Evolutionary conservation across 1,140 invertebrate species (phyloP), one percentile per base, ranked within the genome.

Genomic region (Cydia amplana): DNA sequence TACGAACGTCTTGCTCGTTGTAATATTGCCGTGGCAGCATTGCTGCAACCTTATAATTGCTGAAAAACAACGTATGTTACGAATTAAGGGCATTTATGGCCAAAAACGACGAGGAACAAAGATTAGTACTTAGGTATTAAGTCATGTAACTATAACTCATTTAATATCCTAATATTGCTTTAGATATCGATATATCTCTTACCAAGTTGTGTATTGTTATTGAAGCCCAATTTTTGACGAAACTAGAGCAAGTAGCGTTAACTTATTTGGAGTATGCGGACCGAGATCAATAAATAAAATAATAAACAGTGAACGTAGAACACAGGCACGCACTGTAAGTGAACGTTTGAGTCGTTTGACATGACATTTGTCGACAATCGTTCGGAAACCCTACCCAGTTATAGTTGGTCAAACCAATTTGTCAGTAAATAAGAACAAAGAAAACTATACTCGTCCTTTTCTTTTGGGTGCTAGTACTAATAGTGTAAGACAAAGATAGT

Each of bases 1-100:
- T 90, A 67, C 89, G 77, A 64, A 88, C 93, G 93, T 93, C 95
- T 78, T 87, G 87, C 46, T 91, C 89, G 14, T 78, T 85, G 75
- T 89, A 88, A 79, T 90, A 91, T 9, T 79, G 74, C n/a, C 88
- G 81, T 9, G 85, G 88, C 14, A 92, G 51, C 89, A 91, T 91
- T n/a, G 65, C 79, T 74, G 64, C 32, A 6, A 64, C 20, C 65
- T 82, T 80, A 82, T 83, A 75, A 51, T 36, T 7, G 64, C 81
- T 88, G 82, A 83, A 87, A 89, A 43, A 43, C 51, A 20, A 55
- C 5, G 5, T 14, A 18, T 18, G n/a, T 23, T 10, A 60, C 55
- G 1, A 2, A 32, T 60, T 20, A 2, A n/a, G 2, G 16, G 16
- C 16, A 10, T 60, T 23, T 60, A 23, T 60, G 55, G 2, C 10